Conservation (phyloP, 2,797 vertebrate genomes). For the Poeciliopsis presidionis region DNA sequence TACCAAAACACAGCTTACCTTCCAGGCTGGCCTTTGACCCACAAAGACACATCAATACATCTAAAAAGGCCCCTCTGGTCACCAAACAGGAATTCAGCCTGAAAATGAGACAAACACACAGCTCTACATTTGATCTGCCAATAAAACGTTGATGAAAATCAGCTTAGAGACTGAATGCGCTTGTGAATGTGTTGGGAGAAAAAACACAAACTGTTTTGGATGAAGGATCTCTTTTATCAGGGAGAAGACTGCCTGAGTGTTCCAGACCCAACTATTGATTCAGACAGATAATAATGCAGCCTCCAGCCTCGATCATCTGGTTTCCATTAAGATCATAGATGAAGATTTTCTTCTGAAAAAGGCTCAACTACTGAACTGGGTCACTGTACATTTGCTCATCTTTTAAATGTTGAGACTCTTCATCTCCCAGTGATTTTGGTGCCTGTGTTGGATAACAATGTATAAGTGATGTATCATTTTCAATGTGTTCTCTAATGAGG, state of each 20-base stretch:
- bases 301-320: slow-evolving; percentile 34
- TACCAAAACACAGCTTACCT: slow-evolving; percentile 58
- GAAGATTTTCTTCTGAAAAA: slow-evolving; percentile 14
- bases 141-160: slow-evolving; percentile 9
- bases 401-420: neutral
- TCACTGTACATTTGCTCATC: slow-evolving; percentile 10
- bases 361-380: slow-evolving; percentile 24
- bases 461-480: neutral
- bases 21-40: slow-evolving; percentile 55
- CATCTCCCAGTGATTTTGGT: too few species aligned
- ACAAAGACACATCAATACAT: slow-evolving; percentile 85
- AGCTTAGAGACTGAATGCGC: neutral
- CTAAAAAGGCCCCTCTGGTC: slow-evolving; percentile 89
- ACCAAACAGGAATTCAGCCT: slow-evolving; percentile 90
- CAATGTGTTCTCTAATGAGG: neutral
- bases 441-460: too few species aligned
- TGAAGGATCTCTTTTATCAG: slow-evolving; percentile 24
- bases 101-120: slow-evolving; percentile 33
- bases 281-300: slow-evolving; percentile 19
- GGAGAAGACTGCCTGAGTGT: neutral
- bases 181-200: neutral
- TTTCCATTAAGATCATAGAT: slow-evolving; percentile 34
- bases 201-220: slow-evolving; percentile 7
- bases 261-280: slow-evolving; percentile 10
- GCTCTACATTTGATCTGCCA: neutral